Percentiles rank a stretch among this genome's conserved stretches.
phyloP scores from a whole-genome alignment of 2,113 vertebrate genomes.

The Pavo muticus region DNA sequence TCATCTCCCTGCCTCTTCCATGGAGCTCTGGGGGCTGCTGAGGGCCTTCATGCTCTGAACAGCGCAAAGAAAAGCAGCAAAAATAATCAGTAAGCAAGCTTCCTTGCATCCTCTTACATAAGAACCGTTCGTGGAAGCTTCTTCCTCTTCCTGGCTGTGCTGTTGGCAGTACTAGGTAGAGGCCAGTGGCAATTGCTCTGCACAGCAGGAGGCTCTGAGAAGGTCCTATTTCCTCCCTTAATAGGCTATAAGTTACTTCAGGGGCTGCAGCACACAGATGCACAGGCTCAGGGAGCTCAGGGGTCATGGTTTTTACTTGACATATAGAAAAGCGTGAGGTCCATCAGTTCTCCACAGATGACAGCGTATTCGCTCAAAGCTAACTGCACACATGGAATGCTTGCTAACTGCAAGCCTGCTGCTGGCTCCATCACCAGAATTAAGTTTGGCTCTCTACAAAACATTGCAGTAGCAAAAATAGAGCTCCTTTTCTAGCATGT shows the following conservation, averaged over 20 bases:
- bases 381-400: not conserved
- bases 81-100: not conserved
- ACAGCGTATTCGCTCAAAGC: not conserved
- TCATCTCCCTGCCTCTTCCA: not conserved
- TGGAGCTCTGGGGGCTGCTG: not conserved
- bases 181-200: not conserved
- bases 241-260: not conserved
- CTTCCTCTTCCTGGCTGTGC: not conserved
- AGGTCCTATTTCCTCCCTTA: not conserved
- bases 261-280: not conserved
- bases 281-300: not conserved
- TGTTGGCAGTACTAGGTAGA: not conserved
- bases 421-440: not conserved
- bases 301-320: not conserved
- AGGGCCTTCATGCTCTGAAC: not conserved
- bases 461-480: not conserved
- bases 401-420: rapidly evolving
- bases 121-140: not conserved
- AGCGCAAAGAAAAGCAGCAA: not conserved
- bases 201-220: not conserved
- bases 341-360: not conserved
- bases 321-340: rapidly evolving
- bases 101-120: not conserved
- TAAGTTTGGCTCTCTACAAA: not conserved
- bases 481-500: not conserved